Conservation (phyloP, 2,797 vertebrate genomes). For the Eulemur rubriventer region DNA sequence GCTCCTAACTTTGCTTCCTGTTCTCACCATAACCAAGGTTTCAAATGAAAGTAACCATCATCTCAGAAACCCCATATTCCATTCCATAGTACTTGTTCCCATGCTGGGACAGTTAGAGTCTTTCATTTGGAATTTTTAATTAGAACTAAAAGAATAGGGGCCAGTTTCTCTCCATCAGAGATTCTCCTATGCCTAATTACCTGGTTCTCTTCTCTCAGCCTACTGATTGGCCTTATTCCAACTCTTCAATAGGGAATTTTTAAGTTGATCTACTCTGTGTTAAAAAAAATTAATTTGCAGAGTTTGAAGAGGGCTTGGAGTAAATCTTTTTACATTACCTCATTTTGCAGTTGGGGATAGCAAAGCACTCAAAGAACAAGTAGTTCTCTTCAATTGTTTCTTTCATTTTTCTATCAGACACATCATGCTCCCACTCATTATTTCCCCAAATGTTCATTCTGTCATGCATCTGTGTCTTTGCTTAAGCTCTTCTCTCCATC, state of each 20-base stretch:
- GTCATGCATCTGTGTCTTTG: not conserved
- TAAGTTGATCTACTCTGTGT: not conserved
- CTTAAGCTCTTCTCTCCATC: not conserved
- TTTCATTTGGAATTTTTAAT: not conserved
- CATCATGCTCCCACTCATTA: fast-evolving
- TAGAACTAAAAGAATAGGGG: not conserved
- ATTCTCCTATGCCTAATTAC: not conserved
- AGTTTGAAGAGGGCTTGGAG: not conserved
- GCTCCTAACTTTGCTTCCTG: not conserved
- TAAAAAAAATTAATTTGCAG: not conserved
- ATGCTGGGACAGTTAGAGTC: not conserved
- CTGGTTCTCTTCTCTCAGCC: not conserved
- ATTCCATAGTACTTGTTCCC: not conserved
- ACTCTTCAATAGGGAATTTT: not conserved
- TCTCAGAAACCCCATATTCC: not conserved
- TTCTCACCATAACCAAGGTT: not conserved
- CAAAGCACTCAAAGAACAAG: not conserved
- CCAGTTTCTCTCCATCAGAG: not conserved
- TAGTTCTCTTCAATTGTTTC: not conserved
- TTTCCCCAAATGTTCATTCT: too few relatives aligned
- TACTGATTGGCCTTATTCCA: not conserved
- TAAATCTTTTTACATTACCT: not conserved
- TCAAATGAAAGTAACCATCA: not conserved
- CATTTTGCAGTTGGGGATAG: not conserved
- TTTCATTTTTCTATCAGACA: not conserved